Evolutionary conservation across 2,888 invertebrate genomes (phyloP).

Genomic region (Amblyjoppa proteus): DNA sequence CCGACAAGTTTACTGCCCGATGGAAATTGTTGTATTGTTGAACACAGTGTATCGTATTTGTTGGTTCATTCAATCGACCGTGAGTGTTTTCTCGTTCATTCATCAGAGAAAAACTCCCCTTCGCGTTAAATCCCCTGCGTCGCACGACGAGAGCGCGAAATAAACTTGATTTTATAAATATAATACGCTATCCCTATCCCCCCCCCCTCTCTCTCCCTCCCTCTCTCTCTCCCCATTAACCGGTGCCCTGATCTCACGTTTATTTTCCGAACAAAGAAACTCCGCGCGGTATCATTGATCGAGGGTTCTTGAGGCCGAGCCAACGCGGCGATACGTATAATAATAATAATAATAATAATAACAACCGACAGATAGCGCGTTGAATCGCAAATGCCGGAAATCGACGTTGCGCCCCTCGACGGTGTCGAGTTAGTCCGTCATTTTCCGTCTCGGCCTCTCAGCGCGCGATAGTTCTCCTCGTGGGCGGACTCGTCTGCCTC

Average conservation of each 20-base stretch:
- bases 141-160: slow-evolving; percentile 16
- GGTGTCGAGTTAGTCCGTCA: slow-evolving; percentile 15
- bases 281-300: slow-evolving; percentile 29
- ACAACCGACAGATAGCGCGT: slow-evolving; percentile 11
- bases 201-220: no score
- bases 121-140: neutral
- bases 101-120: slow-evolving; percentile 11
- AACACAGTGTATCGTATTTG: neutral
- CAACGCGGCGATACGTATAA: neutral
- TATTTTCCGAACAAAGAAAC: slow-evolving; percentile 54
- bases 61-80: slow-evolving; percentile 1
- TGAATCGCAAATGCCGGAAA: slow-evolving; percentile 57
- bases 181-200: neutral
- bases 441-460: slow-evolving; percentile 42
- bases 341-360: slow-evolving; percentile 23
- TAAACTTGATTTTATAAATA: slow-evolving; percentile 39
- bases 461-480: slow-evolving; percentile 16
- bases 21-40: neutral
- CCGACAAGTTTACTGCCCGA: neutral
- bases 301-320: slow-evolving; percentile 32
- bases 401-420: slow-evolving; percentile 1
- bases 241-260: slow-evolving; percentile 2
- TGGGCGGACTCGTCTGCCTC: slow-evolving; percentile 58
- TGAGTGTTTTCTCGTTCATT: slow-evolving; percentile 21
- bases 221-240: slow-evolving; percentile 36